Evolutionary conservation across 2,888 invertebrate species (phyloP).

Genomic region (Apotomis turbidana): DNA sequence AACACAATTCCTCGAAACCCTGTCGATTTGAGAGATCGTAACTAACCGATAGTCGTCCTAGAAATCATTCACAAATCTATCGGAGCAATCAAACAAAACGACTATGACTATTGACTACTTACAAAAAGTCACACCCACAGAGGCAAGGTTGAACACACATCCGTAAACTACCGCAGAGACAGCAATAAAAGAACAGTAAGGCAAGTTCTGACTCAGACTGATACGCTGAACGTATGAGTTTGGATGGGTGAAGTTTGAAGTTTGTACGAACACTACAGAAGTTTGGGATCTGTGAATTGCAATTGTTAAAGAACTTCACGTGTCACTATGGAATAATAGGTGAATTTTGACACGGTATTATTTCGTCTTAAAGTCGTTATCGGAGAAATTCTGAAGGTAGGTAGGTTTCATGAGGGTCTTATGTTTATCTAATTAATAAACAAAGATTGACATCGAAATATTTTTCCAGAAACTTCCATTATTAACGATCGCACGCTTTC

Average conservation of each 20-base stretch:
- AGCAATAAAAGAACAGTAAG: slow-evolving; percentile 32
- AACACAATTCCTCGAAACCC: slow-evolving; percentile 29
- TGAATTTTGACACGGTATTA: neutral
- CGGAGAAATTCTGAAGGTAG: too few species aligned
- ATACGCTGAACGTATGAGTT: slow-evolving; percentile 18
- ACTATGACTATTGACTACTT: slow-evolving; percentile 38
- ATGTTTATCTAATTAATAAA: too few species aligned
- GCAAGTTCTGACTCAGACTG: slow-evolving; percentile 26
- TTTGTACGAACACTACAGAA: slow-evolving; percentile 19
- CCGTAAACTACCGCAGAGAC: slow-evolving; percentile 33
- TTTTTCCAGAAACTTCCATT: too few species aligned
- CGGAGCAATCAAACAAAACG: slow-evolving; percentile 39
- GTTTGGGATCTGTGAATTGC: slow-evolving; percentile 29
- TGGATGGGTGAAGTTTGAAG: slow-evolving; percentile 26
- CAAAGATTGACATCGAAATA: too few species aligned
- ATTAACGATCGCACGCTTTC: too few species aligned
- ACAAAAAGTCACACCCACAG: slow-evolving; percentile 39
- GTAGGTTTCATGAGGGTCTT: too few species aligned
- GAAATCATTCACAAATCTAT: slow-evolving; percentile 41
- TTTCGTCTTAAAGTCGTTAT: too few species aligned
- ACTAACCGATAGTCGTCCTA: slow-evolving; percentile 28
- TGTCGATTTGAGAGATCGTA: slow-evolving; percentile 23
- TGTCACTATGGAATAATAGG: neutral
- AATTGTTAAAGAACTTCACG: slow-evolving; percentile 2
- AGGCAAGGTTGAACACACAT: slow-evolving; percentile 30